A percentile compares a stretch with the other conserved stretches of the same genome.
phyloP scores from a whole-genome alignment of 2,797 vertebrate genomes.

The Tamandua tetradactyla region DNA sequence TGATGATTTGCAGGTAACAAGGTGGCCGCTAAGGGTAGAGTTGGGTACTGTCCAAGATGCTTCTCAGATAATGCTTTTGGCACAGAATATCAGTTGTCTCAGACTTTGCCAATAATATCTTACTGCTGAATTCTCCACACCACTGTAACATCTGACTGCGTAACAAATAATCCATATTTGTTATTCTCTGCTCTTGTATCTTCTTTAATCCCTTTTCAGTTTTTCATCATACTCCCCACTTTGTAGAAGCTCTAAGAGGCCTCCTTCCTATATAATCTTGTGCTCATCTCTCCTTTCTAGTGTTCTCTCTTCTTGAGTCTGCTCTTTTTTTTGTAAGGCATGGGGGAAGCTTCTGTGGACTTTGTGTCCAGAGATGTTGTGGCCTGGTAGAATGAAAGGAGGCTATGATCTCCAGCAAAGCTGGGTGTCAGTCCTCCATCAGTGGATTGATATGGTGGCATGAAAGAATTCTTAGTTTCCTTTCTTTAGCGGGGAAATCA shows the following conservation, averaged over 20 bases:
- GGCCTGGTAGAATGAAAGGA: neutral
- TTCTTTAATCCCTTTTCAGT: neutral
- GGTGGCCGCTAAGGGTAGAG: accelerated
- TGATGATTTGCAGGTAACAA: slow-evolving; percentile 94
- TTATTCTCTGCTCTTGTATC: neutral
- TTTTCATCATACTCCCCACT: neutral
- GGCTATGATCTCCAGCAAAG: neutral
- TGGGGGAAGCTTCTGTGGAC: neutral
- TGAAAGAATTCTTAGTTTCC: neutral
- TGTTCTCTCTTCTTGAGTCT: neutral
- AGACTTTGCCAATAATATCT: neutral
- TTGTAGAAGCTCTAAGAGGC: neutral
- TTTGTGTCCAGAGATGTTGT: neutral
- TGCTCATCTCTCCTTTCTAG: neutral
- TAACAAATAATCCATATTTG: neutral
- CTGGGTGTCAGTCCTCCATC: neutral
- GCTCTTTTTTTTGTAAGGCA: neutral
- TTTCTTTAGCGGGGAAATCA: neutral
- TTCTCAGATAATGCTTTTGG: neutral
- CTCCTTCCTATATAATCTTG: neutral
- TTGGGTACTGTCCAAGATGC: neutral
- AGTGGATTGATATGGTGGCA: neutral
- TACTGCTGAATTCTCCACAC: neutral
- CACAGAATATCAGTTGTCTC: neutral
- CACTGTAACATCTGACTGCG: neutral